Evolutionary conservation across 2,888 invertebrate genomes (phyloP).

Genomic region (Mimas tiliae): DNA sequence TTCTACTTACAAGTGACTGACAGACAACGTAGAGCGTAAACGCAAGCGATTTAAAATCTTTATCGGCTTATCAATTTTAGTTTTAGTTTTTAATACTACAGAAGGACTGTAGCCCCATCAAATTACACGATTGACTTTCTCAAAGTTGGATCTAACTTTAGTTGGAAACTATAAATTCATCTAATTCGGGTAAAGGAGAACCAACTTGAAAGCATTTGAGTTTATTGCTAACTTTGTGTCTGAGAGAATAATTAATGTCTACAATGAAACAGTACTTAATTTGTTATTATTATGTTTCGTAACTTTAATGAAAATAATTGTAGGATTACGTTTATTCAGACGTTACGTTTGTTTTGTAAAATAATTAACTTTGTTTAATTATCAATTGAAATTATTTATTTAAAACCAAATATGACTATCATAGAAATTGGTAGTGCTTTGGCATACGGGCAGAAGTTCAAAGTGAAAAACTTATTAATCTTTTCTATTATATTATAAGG

Average conservation of each 20-base stretch:
- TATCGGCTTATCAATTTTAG: no score
- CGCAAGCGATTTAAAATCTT: no score
- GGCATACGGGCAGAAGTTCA: no score
- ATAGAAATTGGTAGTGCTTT: no score
- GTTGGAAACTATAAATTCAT: background rate
- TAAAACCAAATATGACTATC: no score
- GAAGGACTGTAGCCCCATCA: background rate
- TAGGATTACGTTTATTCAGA: no score
- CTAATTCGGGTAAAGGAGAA: background rate
- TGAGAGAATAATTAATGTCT: background rate
- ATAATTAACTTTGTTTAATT: no score
- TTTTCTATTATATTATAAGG: slow-evolving; percentile 65
- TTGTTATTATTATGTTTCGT: background rate
- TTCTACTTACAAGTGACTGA: no score
- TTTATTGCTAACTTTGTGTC: background rate
- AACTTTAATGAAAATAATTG: background rate
- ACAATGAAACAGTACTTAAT: background rate
- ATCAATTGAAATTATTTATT: no score
- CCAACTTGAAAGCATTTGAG: background rate
- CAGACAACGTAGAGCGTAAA: no score
- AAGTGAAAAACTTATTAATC: no score
- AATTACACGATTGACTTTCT: background rate
- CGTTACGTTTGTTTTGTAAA: no score
- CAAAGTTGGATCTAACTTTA: background rate
- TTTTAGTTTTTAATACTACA: background rate